Conservation (phyloP, 2,797 vertebrate genomes). For the Manis javanica region DNA sequence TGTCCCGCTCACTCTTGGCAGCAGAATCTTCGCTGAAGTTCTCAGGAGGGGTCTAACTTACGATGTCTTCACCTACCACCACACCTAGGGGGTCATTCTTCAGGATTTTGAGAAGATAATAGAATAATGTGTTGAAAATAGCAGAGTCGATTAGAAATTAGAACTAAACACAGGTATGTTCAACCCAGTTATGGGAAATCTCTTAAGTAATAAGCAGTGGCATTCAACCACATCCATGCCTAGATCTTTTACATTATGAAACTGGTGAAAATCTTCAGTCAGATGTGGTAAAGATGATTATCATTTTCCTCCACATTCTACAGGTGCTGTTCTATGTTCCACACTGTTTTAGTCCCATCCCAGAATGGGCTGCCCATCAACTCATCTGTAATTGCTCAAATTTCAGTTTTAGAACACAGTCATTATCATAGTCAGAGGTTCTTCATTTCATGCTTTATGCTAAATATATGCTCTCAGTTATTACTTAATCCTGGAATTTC, state of each 20-base stretch:
- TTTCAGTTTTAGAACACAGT: conserved; percentile 19
- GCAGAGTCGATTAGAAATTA: background rate
- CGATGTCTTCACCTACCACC: background rate
- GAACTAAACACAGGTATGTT: background rate
- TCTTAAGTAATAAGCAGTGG: background rate
- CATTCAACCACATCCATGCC: background rate
- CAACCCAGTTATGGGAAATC: background rate
- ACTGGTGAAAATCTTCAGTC: background rate
- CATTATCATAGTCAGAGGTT: background rate
- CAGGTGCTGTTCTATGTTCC: background rate
- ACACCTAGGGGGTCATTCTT: background rate
- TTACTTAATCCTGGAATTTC: background rate
- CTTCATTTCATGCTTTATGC: background rate
- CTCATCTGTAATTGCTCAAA: background rate
- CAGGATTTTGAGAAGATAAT: background rate
- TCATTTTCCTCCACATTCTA: background rate
- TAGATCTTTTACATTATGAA: background rate
- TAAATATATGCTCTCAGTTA: background rate
- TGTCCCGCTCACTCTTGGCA: background rate
- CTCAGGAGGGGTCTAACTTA: background rate
- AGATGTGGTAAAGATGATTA: background rate
- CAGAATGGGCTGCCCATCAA: background rate
- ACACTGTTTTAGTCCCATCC: background rate
- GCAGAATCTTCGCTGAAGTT: background rate
- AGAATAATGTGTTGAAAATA: conserved; percentile 22